These are phyloP conservation scores for Andrena dorsata DNA, from an alignment of 2,888 invertebrate species.

Conservation along the genomic window DNA sequence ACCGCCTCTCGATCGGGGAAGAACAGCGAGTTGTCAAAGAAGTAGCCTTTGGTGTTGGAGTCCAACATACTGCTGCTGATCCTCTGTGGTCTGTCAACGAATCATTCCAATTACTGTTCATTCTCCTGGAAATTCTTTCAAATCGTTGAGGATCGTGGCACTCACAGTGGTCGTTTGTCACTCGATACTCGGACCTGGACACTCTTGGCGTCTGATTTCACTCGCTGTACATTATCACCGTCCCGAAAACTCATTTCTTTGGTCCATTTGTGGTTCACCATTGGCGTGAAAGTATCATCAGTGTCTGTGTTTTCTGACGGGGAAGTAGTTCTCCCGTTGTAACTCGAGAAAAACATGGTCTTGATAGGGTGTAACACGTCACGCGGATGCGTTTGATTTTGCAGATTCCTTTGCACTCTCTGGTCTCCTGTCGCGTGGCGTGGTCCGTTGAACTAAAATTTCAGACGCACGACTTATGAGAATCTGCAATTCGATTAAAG, in stretches of 20 bases:
- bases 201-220: slow-evolving; percentile 3
- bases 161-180: slow-evolving; percentile 61
- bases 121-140: neutral
- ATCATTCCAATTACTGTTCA: no score
- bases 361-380: slow-evolving; percentile 62
- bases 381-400: slow-evolving; percentile 19
- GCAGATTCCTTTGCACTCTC: neutral
- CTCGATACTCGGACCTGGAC: slow-evolving; percentile 51
- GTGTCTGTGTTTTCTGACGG: slow-evolving; percentile 72
- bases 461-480: neutral
- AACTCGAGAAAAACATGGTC: slow-evolving; percentile 73
- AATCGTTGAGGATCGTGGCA: neutral
- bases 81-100: slow-evolving; percentile 56
- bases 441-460: neutral
- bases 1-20: slow-evolving; percentile 88
- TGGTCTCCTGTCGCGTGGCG: slow-evolving; percentile 5
- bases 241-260: neutral
- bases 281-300: slow-evolving; percentile 69
- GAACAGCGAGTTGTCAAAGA: slow-evolving; percentile 86
- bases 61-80: slow-evolving; percentile 69
- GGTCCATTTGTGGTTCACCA: slow-evolving; percentile 26
- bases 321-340: slow-evolving; percentile 74
- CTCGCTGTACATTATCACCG: slow-evolving; percentile 9
- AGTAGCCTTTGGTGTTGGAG: slow-evolving; percentile 83
- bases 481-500: slow-evolving; percentile 3